These are phyloP conservation scores for Notolepis coatsorum DNA, from an alignment of 2,797 vertebrate genomes.

Conservation along the genomic window DNA sequence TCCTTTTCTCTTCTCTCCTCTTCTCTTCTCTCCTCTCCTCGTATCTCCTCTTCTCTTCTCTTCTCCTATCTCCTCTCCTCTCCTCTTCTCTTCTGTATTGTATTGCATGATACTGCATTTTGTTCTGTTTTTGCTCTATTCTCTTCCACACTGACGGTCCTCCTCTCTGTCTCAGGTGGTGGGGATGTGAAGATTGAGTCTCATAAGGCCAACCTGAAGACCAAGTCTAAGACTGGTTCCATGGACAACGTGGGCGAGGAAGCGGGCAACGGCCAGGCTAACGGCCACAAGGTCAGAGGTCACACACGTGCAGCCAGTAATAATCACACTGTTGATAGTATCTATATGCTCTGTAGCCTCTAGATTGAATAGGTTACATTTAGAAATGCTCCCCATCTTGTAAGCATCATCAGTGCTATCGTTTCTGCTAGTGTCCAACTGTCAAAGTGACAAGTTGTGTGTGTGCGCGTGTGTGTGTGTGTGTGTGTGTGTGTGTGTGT, in stretches of 20 bases:
- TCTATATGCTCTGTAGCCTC: too few relatives aligned
- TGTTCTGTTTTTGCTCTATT: neutral
- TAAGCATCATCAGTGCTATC: too few relatives aligned
- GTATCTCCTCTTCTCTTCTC: neutral
- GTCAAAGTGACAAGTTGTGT: too few relatives aligned
- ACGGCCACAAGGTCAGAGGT: constrained; percentile 76
- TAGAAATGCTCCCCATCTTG: too few relatives aligned
- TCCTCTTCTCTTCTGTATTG: neutral
- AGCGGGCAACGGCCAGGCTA: constrained; percentile 77
- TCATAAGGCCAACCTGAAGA: constrained; percentile 90
- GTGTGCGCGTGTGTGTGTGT: too few relatives aligned
- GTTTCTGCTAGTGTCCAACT: too few relatives aligned
- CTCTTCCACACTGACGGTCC: too few relatives aligned
- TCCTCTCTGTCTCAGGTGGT: constrained; percentile 77
- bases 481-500: neutral
- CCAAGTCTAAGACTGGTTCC: constrained; percentile 91
- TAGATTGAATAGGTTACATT: too few relatives aligned
- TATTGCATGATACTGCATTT: too few relatives aligned
- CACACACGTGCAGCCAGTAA: neutral
- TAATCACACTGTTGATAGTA: too few relatives aligned
- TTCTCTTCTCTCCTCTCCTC: neutral
- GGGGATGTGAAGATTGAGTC: constrained; percentile 92
- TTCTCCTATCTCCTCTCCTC: neutral
- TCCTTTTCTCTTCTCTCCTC: neutral
- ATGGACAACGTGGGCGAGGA: constrained; percentile 87